These are phyloP conservation scores for Helicolenus hilgendorfi DNA, from an alignment of 2,797 vertebrate species.

Conservation along the genomic window DNA sequence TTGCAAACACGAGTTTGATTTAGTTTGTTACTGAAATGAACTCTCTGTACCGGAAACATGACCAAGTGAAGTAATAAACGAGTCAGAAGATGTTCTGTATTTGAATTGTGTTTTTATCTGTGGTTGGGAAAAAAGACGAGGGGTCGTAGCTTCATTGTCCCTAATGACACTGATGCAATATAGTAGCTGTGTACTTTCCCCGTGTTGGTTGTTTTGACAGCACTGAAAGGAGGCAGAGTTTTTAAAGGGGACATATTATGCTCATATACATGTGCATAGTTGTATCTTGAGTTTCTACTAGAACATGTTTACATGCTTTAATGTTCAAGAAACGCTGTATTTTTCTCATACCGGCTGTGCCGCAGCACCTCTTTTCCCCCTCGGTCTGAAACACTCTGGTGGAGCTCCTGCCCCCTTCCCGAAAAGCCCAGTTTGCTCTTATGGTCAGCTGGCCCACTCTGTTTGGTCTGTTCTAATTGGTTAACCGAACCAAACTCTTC, in stretches of 20 bases:
- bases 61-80: slow-evolving; percentile 75
- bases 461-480: too few species aligned
- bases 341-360: too few species aligned
- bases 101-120: slow-evolving; percentile 25
- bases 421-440: too few species aligned
- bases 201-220: background rate
- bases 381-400: too few species aligned
- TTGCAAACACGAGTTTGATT: slow-evolving; percentile 57
- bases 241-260: background rate
- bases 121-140: background rate
- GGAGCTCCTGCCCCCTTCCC: too few species aligned
- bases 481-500: too few species aligned
- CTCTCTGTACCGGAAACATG: slow-evolving; percentile 55
- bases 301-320: too few species aligned
- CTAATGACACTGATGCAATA: slow-evolving; percentile 14
- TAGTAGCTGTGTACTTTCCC: slow-evolving; percentile 1
- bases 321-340: too few species aligned
- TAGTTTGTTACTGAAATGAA: slow-evolving; percentile 71
- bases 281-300: too few species aligned
- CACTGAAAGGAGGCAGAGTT: background rate
- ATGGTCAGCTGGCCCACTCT: too few species aligned
- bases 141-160: background rate
- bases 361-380: too few species aligned
- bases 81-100: slow-evolving; percentile 52
- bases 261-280: too few species aligned